Evolutionary conservation across 2,888 invertebrate genomes (phyloP), one percentile per base, ranked within the genome.

Genomic region (Oeneis ivallda): DNA sequence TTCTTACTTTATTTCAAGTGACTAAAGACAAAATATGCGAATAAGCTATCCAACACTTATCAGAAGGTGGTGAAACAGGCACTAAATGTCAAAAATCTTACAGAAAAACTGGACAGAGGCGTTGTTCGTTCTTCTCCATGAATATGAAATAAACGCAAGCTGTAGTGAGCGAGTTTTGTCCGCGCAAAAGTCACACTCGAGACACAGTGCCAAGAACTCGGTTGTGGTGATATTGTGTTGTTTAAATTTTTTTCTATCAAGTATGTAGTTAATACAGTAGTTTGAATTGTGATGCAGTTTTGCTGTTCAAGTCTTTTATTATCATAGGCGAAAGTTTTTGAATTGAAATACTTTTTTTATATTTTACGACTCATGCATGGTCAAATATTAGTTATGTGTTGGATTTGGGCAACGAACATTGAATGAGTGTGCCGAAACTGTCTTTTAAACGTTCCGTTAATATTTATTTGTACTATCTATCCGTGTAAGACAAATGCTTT

Each of bases 281-380:
- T 75, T 86, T 84, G 79, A 83, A 79, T 81, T 90, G 87, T 87
- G 87, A 89, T 89, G 86, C 89, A 85, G 86, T 87, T 89, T 85
- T 86, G 86, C 87, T 83, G 80, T 82, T 78, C 75, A 76, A 84
- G 75, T 87, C 82, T 86, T 88, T 86, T 89, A 86, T 87, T 87
- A 87, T 88, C 85, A 80, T 82, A 82, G 74, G 71, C 66, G 66
- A 67, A 54, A 62, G 17, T 62, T 62, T 71, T 68, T 13, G 9
- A 58, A 71, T 70, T 71, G 11, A 53, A n/a, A 34, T 56, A 54
- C 41, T 41, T 41, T 26, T 60, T 59, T 37, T 69, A 65, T 47
- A 15, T 68, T 74, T 75, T 75, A 67, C 71, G 76, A 75, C 76
- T 74, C 75, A 76, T 88, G 90, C 89, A 89, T 89, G 89, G 77